Evolutionary conservation across 2,113 vertebrate genomes (phyloP), one percentile per base, ranked within the genome.

Genomic region (Silurus glanis): DNA sequence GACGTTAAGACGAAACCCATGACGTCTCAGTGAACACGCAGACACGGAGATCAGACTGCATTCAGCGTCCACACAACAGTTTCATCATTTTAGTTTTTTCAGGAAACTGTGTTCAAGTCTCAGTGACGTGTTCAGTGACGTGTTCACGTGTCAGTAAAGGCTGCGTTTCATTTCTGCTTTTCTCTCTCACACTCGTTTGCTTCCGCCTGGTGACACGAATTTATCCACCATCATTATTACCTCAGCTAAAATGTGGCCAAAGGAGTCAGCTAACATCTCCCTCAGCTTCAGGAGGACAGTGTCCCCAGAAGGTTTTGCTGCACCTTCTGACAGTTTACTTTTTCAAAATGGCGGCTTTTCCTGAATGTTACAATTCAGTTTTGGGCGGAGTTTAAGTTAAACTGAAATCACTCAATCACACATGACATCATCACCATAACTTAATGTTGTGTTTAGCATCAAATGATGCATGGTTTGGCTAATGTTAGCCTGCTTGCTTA

Each of bases 31-130:
- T 51, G 51, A 17, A 47, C 82, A 75, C 49, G 62, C 81, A 87
- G 28, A 86, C 84, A 89, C 17, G n/a, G 80, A 89, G 25, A 59
- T 66, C 74, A 86, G 59, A 85, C 21, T 0, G 17, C 45, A 4
- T 8, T 37, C 28, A 9, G 6, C 47, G 6, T 13, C 5, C 49
- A 76, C 21, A 76, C 10, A 23, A 9, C 16, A n/a, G 55, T 59
- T 55, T n/a, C 3, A 2, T 51, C 9, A 0, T 21, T 51, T 51
- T 23, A 51, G 23, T 75, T 51, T 51, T 13, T 74, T 13, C 47
- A 66, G 59, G 61, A 67, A 82, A 6, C 1, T 2, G 14, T 28
- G 37, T 21, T 82, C 23, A 17, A 45, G n/a, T 28, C 21, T 82
- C 45, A 17, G 61, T 82, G 61, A 69, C 7, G 47, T 37, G 37